Evolutionary conservation across 2,888 invertebrate species (phyloP), one percentile per base, ranked within the genome.

Genomic region (Phyto melanocephala): DNA sequence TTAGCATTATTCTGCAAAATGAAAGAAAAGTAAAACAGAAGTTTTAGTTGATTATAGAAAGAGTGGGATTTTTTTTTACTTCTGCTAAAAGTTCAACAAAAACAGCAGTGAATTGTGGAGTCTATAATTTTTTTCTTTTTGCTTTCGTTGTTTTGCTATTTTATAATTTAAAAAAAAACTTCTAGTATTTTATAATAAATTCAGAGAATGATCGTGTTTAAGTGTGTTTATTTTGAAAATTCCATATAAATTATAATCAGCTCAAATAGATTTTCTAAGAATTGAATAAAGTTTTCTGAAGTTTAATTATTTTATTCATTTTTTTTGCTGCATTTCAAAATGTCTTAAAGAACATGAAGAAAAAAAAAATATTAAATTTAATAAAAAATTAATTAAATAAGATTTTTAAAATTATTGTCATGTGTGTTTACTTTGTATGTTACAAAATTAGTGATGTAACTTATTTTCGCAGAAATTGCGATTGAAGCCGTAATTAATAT

Each of bases 1-100:
- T 74, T 50, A 74, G 60, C 79, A 80, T 80, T 54, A 68, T 74
- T 74, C 67, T 80, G 52, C 22, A 68, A 74, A 67, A 68, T 8
- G 40, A 13, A 50, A 24, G 2, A n/a, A 47, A 24, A 45, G 8
- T 45, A 47, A 35, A 37, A 15, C n/a, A 58, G 28, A 42, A n/a
- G 20, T 45, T 58, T n/a, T 58, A 4, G 52, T 63, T 54, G 42
- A 28, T 62, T 1, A 70, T 54, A 35, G 20, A 71, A 56, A 47
- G 70, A 78, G 63, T 62, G 37, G 56, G 62, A 24, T 47, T 71
- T 20, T 47, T 45, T n/a, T 20, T 45, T n/a, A n/a, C n/a, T n/a
- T 63, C 52, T 63, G 24, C 62, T 50, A 28, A 72, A 72, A 70
- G 45, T 63, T 56, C 35, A 62, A 63, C 47, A 65, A 79, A 79